Evolutionary conservation across 2,797 vertebrate species (phyloP).

Genomic region (Uromys caudimaculatus): DNA sequence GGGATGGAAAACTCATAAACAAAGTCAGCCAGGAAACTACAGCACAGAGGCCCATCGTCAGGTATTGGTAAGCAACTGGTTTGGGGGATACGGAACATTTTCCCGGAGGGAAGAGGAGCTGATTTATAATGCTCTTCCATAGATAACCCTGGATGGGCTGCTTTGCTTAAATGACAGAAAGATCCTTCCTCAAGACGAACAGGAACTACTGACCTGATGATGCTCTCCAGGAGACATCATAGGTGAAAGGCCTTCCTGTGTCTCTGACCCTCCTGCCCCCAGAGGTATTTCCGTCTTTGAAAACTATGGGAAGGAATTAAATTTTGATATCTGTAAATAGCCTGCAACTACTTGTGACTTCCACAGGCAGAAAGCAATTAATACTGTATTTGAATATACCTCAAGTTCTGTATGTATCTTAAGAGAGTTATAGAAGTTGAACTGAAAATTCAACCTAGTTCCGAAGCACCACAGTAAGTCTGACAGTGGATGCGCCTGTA

Average conservation of each 20-base stretch:
- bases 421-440: background rate
- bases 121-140: background rate
- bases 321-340: background rate
- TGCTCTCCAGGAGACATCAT: background rate
- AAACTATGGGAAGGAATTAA: constrained; percentile 19
- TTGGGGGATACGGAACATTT: constrained; percentile 11
- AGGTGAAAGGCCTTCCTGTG: constrained; percentile 26
- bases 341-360: background rate
- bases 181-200: constrained; percentile 57
- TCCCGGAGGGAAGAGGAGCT: background rate
- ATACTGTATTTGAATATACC: background rate
- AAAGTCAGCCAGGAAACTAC: background rate
- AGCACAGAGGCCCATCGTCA: background rate
- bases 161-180: constrained; percentile 35
- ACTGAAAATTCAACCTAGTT: background rate
- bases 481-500: background rate
- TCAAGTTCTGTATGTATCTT: background rate
- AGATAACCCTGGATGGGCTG: background rate
- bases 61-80: background rate
- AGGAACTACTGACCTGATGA: constrained; percentile 32
- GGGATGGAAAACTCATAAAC: background rate
- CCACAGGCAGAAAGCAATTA: background rate
- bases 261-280: background rate
- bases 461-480: background rate
- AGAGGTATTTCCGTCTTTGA: background rate